Evolutionary conservation across 2,888 invertebrate genomes (phyloP), one percentile per base, ranked within the genome.

Genomic region (Xestia c-nigrum): DNA sequence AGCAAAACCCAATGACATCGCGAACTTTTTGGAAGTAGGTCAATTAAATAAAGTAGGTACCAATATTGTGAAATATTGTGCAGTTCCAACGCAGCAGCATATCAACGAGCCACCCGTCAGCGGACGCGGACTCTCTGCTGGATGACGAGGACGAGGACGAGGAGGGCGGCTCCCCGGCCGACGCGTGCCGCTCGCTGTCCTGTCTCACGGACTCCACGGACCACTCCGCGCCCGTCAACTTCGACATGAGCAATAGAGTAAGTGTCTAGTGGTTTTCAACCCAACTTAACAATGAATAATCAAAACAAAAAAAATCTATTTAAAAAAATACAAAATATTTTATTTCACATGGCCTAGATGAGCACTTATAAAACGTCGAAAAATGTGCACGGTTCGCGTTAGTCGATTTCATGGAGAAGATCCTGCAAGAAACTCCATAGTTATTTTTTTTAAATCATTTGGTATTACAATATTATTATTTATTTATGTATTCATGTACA

Each of bases 221-320:
- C 90, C 99, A 99, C 91, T 98, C 98, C 90, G 99, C 98, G 61
- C 99, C 99, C 0, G 98, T 99, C 84, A 98, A 98, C 94, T 99
- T 99, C 91, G 99, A 99, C 91, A 98, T 99, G 98, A 98, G 99
- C 78, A 99, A 99, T 94, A 97, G 99, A 91, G 99, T 98, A 52
- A 61, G 31, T 31, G 31, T 3, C 31, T 31, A 31, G 31, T 31
- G 31, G 31, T 31, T 31, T 31, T 31, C 31, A 31, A 31, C 31
- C 31, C 31, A 31, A 31, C 31, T 31, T 31, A 31, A 31, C 31
- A 31, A 31, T n/a, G n/a, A n/a, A n/a, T n/a, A n/a, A n/a, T n/a
- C n/a, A n/a, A n/a, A n/a, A n/a, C n/a, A n/a, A n/a, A n/a, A n/a
- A n/a, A n/a, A n/a, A n/a, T n/a, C n/a, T n/a, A n/a, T n/a, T n/a